Base-by-base conservation (phyloP, 2,888 invertebrate genomes). In the Melikaiella ostensackeni region DNA sequence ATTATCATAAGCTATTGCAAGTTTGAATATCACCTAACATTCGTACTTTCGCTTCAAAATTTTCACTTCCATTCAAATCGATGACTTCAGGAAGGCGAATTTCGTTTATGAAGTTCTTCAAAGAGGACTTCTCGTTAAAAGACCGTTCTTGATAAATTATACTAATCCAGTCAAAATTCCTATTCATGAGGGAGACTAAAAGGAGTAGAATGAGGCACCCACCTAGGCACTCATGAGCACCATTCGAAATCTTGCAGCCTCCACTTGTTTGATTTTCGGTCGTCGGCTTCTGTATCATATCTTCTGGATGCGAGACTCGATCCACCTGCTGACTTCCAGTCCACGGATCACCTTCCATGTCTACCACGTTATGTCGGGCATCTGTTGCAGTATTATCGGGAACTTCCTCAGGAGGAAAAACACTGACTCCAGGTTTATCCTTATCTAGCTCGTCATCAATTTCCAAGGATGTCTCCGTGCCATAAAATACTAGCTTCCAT, bases 401-500 rank as follows among this genome's bases (percentile, higher is more conserved):
- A 16, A 79, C 42, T 6, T 78, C 79, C n/a, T 82, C 83, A 0
- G 82, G 80, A 5, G 27, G 19, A 3, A 83, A 77, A 33, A 86
- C 84, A 1, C 81, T 77, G 3, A 85, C 82, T 9, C 81, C 77
- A 5, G 81, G 83, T 59, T 88, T 88, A 78, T 89, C 89, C 78
- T 84, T 87, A 79, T 88, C 89, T 75, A 89, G 81, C 13, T 86
- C 87, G 66, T 90, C 89, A 79, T 89, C 89, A 19, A 86, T 76
- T 42, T 90, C 92, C 35, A 93, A 92, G 1, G 92, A 91, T 13
- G 92, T 92, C 50, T 93, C 95, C 1, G 97, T 97, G 61, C 97
- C 97, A 91, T 96, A 96, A 90, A 97, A 94, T 87, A 96, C 95
- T 87, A 97, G 91, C 91, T 96, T 95, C 97, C 97, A 97, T 85